Evolutionary conservation across 2,888 invertebrate genomes (phyloP), one percentile per base, ranked within the genome.

Genomic region (Anticlea derivata): DNA sequence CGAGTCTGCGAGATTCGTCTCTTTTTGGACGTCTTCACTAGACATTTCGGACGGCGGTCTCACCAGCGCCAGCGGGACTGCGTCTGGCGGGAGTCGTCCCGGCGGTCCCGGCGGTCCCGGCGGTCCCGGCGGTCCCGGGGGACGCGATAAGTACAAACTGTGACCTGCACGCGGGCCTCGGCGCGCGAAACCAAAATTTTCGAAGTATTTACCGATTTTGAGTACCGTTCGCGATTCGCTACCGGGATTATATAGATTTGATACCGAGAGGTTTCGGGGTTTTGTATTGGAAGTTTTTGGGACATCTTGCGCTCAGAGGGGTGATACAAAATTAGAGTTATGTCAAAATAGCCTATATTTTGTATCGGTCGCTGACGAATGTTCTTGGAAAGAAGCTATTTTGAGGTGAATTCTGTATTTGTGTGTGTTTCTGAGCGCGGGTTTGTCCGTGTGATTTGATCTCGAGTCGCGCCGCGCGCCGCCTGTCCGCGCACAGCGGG

Each of bases 131-230:
- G 12, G 20, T 23, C 33, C 22, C 40, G 38, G 22, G 31, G 27
- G 29, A 23, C 46, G 37, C 50, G 51, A 44, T 7, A 53, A 59
- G 59, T 59, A 59, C 59, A 59, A 59, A 59, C 40, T 50, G 34
- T 34, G 29, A 43, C 26, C 31, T 13, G 47, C 40, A 46, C 37
- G 43, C 50, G 38, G 37, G 40, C 50, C 40, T 27, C 40, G 44
- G 46, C 41, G 48, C 39, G 51, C 44, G 30, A 27, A 29, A 43
- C 33, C 50, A 47, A 49, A 8, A 35, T 60, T 60, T 60, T 60
- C 55, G 60, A 60, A 52, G 55, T 58, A 52, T 60, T 61, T 61
- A 59, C 61, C 55, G 55, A 55, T 61, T 52, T 61, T 55, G 50
- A 58, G 55, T 50, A 52, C 54, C 52, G 46, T 51, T 40, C 51